These are phyloP conservation scores for Paragorgia papillata DNA, from an alignment of 92 coral and sea anemone species.

Conservation along the genomic window DNA sequence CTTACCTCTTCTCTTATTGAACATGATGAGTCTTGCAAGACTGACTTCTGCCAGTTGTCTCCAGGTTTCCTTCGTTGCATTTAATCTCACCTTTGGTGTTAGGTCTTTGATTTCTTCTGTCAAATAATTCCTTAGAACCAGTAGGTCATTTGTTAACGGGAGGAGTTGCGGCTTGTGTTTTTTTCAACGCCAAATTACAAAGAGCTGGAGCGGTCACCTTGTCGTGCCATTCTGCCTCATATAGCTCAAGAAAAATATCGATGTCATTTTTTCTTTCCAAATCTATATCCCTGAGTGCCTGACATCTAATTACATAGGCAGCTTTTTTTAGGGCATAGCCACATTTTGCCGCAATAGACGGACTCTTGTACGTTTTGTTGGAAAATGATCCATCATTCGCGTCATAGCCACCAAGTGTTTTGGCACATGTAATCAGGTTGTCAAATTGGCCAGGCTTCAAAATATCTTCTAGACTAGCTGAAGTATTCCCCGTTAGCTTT, in stretches of 20 bases:
- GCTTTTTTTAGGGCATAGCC: constrained; percentile 13
- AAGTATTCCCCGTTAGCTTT: not conserved
- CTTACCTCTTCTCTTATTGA: constrained; percentile 59
- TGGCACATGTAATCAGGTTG: constrained; percentile 7
- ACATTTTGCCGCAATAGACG: constrained; percentile 7
- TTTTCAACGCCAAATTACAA: not conserved
- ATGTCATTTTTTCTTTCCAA: not conserved
- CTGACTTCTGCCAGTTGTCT: constrained; percentile 43
- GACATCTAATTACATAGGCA: not conserved
- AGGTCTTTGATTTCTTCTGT: not conserved
- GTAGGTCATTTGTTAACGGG: constrained; percentile 5
- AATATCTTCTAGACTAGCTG: not conserved
- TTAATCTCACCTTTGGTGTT: not conserved
- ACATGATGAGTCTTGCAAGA: constrained; percentile 47
- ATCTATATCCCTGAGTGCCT: not conserved
- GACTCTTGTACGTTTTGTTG: not conserved
- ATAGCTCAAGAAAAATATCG: constrained; percentile 11
- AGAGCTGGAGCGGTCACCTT: not conserved
- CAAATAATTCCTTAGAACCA: not conserved
- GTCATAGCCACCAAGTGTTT: constrained; percentile 7
- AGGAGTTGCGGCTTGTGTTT: constrained; percentile 1
- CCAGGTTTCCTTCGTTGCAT: constrained; percentile 30
- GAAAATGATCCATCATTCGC: constrained; percentile 1
- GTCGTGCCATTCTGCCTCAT: constrained; percentile 3
- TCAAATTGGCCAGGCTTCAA: constrained; percentile 38